These are phyloP conservation scores for Scalopus aquaticus DNA, from an alignment of 2,113 vertebrate species.

Conservation along the genomic window DNA sequence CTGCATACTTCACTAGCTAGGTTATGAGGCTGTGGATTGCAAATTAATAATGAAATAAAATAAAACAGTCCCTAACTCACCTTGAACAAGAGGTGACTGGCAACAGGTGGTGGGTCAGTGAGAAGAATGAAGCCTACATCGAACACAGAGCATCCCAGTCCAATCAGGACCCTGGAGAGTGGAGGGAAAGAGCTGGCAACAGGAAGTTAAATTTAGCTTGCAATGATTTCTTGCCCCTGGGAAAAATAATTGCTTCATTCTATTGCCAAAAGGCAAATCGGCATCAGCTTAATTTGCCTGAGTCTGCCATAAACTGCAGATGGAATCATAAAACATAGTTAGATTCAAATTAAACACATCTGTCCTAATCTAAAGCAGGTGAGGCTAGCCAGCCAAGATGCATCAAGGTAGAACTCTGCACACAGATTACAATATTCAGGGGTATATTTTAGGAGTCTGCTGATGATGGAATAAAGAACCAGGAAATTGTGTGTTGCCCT, in stretches of 20 bases:
- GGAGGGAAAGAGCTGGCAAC: background rate
- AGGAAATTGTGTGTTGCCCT: background rate
- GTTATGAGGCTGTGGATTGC: background rate
- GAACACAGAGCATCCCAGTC: background rate
- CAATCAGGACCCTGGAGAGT: background rate
- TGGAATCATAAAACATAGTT: constrained; percentile 66
- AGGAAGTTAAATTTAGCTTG: constrained; percentile 66
- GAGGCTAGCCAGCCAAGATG: constrained; percentile 24
- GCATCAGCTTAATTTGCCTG: constrained; percentile 73
- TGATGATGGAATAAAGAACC: background rate
- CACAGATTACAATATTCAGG: background rate
- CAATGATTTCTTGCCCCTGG: constrained; percentile 65
- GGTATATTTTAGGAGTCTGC: background rate
- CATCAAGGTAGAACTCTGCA: constrained; percentile 25
- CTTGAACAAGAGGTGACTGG: background rate
- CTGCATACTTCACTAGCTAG: background rate
- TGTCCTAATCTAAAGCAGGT: constrained; percentile 65
- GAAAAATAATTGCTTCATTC: constrained; percentile 72
- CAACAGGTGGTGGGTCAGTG: background rate
- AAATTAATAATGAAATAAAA: background rate
- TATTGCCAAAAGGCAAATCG: constrained; percentile 69
- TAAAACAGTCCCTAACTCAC: background rate
- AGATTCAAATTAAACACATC: constrained; percentile 74
- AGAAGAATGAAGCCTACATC: background rate
- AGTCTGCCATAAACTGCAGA: constrained; percentile 69